Evolutionary conservation across 1,140 invertebrate species (phyloP).

Genomic region (Sycophila sp.): DNA sequence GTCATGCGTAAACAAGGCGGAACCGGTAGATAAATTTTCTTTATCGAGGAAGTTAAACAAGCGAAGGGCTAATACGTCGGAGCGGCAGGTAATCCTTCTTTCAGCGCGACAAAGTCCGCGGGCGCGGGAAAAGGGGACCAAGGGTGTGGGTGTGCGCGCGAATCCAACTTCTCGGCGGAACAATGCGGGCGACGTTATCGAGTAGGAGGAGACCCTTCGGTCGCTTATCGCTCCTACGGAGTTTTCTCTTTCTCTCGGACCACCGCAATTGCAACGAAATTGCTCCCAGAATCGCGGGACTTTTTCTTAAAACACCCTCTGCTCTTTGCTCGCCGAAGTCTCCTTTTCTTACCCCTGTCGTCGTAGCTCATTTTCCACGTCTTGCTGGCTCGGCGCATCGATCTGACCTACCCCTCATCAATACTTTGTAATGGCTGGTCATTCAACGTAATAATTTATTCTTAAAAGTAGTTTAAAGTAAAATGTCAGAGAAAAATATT

Average conservation of each 20-base stretch:
- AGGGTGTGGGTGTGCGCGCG: too few relatives aligned
- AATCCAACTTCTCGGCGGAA: slow-evolving; percentile 30
- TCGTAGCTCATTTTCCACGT: not conserved
- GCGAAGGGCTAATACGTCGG: not conserved
- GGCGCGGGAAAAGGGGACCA: too few relatives aligned
- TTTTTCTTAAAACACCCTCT: not conserved
- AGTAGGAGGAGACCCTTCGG: slow-evolving; percentile 34
- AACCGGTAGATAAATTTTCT: not conserved
- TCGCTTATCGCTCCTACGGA: slow-evolving; percentile 34
- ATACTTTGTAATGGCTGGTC: too few relatives aligned
- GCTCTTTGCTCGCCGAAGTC: not conserved
- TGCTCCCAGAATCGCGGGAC: not conserved
- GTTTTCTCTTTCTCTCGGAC: not conserved
- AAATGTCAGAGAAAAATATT: too few relatives aligned
- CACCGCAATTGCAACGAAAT: slow-evolving; percentile 27
- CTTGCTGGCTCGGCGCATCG: not conserved
- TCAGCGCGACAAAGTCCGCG: not conserved
- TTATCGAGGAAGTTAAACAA: not conserved
- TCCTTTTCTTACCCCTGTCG: too few relatives aligned
- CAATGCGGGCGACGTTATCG: slow-evolving; percentile 50
- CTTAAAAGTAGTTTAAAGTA: too few relatives aligned
- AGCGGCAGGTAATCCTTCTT: not conserved
- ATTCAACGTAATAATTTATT: too few relatives aligned
- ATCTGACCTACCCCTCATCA: too few relatives aligned
- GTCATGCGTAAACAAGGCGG: too few relatives aligned